A percentile compares a stretch with the other conserved stretches of the same genome.
Conservation (phyloP, 2,888 invertebrate genomes). For the Morpho achilles region DNA sequence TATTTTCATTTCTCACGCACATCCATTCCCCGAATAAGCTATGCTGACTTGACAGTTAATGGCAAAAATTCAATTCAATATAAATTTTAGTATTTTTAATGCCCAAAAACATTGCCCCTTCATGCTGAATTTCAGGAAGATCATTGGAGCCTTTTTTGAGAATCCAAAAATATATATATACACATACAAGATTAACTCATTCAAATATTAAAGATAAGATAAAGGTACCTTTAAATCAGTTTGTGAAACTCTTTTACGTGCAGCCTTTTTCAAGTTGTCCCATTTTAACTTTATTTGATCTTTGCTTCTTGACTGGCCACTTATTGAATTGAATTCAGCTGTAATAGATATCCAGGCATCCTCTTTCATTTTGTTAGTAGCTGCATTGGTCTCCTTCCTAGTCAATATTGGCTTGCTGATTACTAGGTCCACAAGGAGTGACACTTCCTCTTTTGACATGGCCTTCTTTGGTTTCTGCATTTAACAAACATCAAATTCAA, state of each 20-base stretch:
- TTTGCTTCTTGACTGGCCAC: neutral
- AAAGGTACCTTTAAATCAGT: neutral
- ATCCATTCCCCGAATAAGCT: no score
- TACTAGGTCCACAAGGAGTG: constrained; percentile 6
- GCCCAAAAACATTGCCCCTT: no score
- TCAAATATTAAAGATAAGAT: no score
- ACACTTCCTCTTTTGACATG: constrained; percentile 9
- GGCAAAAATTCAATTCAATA: no score
- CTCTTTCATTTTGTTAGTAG: constrained; percentile 28
- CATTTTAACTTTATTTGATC: constrained; percentile 8
- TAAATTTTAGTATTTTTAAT: no score
- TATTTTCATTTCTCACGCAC: no score
- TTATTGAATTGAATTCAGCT: constrained; percentile 17
- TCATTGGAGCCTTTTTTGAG: no score
- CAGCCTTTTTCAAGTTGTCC: constrained; percentile 16
- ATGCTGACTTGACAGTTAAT: no score
- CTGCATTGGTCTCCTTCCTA: constrained; percentile 20
- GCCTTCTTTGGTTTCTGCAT: constrained; percentile 2
- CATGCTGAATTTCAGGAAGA: no score
- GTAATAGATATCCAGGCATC: constrained; percentile 25
- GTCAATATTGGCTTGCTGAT: constrained; percentile 1
- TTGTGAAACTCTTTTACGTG: constrained; percentile 6
- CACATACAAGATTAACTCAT: no score
- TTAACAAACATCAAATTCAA: neutral
- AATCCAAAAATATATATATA: no score